Conservation (phyloP, 2,888 invertebrate genomes). For the Troglohyphantes excavatus region DNA sequence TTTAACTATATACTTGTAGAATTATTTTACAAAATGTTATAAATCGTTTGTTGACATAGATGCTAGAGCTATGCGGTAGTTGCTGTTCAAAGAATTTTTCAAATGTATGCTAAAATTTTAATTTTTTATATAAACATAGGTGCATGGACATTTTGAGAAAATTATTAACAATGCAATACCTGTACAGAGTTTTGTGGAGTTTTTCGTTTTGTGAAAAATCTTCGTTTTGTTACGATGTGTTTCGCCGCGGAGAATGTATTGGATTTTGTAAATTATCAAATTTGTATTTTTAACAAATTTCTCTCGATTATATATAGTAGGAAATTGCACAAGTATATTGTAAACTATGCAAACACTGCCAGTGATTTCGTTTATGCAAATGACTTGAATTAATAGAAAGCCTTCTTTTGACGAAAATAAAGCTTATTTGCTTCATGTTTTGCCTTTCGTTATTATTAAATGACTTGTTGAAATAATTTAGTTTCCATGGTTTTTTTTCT, state of each 20-base stretch:
- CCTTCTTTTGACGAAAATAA: slow-evolving; percentile 68
- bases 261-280: slow-evolving; percentile 46
- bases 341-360: slow-evolving; percentile 71
- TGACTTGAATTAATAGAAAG: slow-evolving; percentile 44
- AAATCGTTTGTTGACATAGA: slow-evolving; percentile 61
- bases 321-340: slow-evolving; percentile 57
- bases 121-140: slow-evolving; percentile 56
- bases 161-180: slow-evolving; percentile 10
- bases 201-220: slow-evolving; percentile 38
- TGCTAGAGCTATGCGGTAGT: slow-evolving; percentile 75
- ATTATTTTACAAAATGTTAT: slow-evolving; percentile 69
- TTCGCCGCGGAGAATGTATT: slow-evolving; percentile 38
- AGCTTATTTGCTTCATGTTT: slow-evolving; percentile 60
- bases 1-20: slow-evolving; percentile 56
- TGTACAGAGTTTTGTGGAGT: slow-evolving; percentile 66
- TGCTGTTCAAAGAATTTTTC: slow-evolving; percentile 59
- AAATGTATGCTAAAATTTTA: slow-evolving; percentile 58
- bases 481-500: background rate
- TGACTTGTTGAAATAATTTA: background rate
- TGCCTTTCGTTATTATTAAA: background rate
- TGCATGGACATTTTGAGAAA: slow-evolving; percentile 31
- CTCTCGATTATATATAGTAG: slow-evolving; percentile 34
- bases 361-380: slow-evolving; percentile 64
- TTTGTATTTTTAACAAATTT: slow-evolving; percentile 61
- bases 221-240: slow-evolving; percentile 57